These are phyloP conservation scores for Scaptomyza reducta DNA, from an alignment of 2,888 invertebrate species.

Conservation along the genomic window DNA sequence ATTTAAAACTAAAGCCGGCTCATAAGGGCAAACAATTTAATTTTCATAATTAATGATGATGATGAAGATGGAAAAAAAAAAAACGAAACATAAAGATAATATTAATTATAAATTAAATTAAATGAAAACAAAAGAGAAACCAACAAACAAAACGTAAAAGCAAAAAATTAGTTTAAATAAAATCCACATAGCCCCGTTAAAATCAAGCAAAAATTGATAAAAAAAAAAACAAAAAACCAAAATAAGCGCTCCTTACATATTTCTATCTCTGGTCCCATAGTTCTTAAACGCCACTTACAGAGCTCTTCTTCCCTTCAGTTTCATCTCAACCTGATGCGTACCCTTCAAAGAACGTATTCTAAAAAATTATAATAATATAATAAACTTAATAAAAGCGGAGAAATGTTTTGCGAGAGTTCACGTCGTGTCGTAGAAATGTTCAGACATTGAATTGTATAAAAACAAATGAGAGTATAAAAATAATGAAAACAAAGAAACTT, in stretches of 20 bases:
- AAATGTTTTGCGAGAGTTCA: constrained; percentile 56
- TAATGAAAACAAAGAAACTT: background rate
- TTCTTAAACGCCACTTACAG: constrained; percentile 37
- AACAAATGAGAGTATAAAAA: constrained; percentile 10
- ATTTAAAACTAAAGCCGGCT: constrained; percentile 71
- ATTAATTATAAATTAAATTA: constrained; percentile 78
- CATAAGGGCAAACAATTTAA: constrained; percentile 62
- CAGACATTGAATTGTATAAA: constrained; percentile 70
- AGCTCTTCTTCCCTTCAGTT: constrained; percentile 24
- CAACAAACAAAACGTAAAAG: constrained; percentile 50
- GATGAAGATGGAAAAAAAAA: constrained; percentile 29
- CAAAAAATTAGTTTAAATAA: constrained; percentile 71
- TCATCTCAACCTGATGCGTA: constrained; percentile 41
- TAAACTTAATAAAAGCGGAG: constrained; percentile 41
- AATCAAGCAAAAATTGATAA: constrained; percentile 24
- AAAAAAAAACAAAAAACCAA: constrained; percentile 13
- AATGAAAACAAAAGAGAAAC: constrained; percentile 27
- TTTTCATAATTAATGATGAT: constrained; percentile 62
- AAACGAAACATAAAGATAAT: constrained; percentile 66
- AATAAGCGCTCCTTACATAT: constrained; percentile 26
- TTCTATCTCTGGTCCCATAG: constrained; percentile 38
- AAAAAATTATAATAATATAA: constrained; percentile 34
- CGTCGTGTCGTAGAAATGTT: constrained; percentile 69
- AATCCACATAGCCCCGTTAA: constrained; percentile 41
- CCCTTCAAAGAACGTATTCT: constrained; percentile 35